Percentiles rank a stretch among this genome's conserved stretches.
phyloP scores from a whole-genome alignment of 2,797 vertebrate genomes.

The Sebastes vulpes region DNA sequence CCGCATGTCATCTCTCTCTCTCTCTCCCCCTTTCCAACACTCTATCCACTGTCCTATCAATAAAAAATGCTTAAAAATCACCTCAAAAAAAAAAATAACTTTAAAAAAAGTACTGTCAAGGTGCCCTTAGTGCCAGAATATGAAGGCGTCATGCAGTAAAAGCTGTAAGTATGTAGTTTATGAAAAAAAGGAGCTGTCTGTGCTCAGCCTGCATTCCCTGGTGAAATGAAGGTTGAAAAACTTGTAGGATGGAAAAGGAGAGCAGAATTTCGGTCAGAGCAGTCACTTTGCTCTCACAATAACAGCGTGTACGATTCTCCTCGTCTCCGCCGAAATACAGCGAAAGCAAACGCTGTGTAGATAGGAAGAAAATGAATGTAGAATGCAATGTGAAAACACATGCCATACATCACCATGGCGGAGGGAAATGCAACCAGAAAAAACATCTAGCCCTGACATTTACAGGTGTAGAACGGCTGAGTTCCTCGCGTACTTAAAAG shows the following conservation, averaged over 20 bases:
- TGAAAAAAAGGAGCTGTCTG: neutral
- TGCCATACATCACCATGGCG: neutral
- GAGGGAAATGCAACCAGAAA: slow-evolving; percentile 17
- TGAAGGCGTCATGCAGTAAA: neutral
- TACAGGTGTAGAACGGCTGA: slow-evolving; percentile 25
- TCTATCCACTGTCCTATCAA: too few relatives aligned
- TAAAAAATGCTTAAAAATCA: too few relatives aligned
- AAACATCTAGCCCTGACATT: slow-evolving; percentile 49
- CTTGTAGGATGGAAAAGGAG: neutral
- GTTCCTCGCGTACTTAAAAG: neutral
- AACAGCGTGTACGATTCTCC: neutral
- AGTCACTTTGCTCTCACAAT: slow-evolving; percentile 7
- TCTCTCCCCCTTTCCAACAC: too few relatives aligned
- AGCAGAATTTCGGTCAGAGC: neutral
- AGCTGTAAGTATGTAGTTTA: neutral
- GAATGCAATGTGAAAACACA: neutral
- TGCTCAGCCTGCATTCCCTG: neutral
- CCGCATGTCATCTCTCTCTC: too few relatives aligned
- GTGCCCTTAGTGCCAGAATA: neutral
- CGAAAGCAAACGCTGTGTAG: neutral
- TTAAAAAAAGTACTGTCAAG: neutral
- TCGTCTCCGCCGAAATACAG: neutral
- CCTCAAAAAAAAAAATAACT: too few relatives aligned
- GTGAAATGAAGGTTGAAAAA: slow-evolving; percentile 32
- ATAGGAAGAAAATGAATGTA: neutral